Base-by-base conservation (phyloP, 2,113 vertebrate genomes). In the Colinus virginianus region DNA sequence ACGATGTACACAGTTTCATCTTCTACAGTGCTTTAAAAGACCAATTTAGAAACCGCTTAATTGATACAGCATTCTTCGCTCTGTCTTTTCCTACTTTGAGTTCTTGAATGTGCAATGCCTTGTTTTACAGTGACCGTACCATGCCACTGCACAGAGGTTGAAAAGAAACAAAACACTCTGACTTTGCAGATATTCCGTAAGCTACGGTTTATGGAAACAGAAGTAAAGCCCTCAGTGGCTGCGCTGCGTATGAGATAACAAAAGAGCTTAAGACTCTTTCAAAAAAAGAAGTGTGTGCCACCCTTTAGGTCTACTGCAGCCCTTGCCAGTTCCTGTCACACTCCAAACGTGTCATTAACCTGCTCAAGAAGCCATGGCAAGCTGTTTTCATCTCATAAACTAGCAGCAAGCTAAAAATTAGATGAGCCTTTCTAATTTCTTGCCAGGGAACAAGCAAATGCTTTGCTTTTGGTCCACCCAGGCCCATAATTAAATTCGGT, bases 301-400 rank as follows among this genome's bases (percentile, higher is more conserved):
- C 2, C 16, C 95, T 96, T 95, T 96, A 95, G 92, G 92, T 94
- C 94, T 56, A 96, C 85, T 91, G 89, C 78, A 77, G 81, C 22
- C 78, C 82, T 86, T 92, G 78, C 46, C 75, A 87, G 43, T 78
- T 78, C 70, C 67, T 93, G 91, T 30, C 63, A 19, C 45, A 40
- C 93, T 45, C 80, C 68, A 93, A 89, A 95, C 92, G 70, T 68
- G 78, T 87, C 92, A 89, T 96, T 96, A 95, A 77, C 75, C 93
- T 79, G 75, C 91, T 87, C 88, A 83, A 94, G 92, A 92, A 96
- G 81, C 75, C 89, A 95, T 77, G 6, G 5, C 81, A 95, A 94
- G 93, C 92, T 85, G 84, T 63, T 79, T 96, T 93, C 90, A 92
- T 42, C 82, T 89, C 91, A 78, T 90, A 92, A 93, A 95, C 81